Evolutionary conservation across 2,888 invertebrate genomes (phyloP).

Genomic region (Rotaria sp.): DNA sequence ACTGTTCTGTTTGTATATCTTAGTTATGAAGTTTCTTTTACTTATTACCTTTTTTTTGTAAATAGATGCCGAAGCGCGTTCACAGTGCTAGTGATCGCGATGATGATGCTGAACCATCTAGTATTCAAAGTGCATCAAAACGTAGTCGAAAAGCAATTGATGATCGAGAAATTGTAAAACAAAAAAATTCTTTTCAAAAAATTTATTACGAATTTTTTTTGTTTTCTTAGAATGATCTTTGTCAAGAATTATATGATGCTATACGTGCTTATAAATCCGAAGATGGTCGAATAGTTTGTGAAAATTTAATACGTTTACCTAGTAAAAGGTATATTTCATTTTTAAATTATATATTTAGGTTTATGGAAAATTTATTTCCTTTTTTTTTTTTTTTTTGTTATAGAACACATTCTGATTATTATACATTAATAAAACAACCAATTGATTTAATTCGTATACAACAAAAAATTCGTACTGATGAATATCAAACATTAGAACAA

Average conservation of each 20-base stretch:
- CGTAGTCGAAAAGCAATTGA: neutral
- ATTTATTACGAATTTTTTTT: constrained; percentile 11
- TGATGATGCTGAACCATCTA: neutral
- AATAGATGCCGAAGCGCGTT: constrained; percentile 12
- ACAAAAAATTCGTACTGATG: constrained; percentile 85
- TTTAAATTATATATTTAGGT: constrained; percentile 60
- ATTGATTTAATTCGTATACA: constrained; percentile 90
- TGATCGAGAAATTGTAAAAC: constrained; percentile 15
- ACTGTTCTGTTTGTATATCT: neutral
- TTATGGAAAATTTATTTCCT: constrained; percentile 63
- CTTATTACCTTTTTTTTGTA: neutral
- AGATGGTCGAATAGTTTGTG: constrained; percentile 80
- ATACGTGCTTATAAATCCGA: constrained; percentile 82
- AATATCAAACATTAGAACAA: constrained; percentile 86
- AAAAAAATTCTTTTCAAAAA: neutral
- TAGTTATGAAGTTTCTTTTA: no score
- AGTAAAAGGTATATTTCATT: constrained; percentile 68
- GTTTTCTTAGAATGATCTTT: constrained; percentile 54
- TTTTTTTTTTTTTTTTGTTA: neutral
- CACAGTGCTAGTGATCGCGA: constrained; percentile 18
- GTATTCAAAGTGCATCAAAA: neutral
- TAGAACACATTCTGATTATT: constrained; percentile 59
- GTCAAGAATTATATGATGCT: constrained; percentile 81
- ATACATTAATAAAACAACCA: constrained; percentile 75
- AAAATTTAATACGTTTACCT: constrained; percentile 85